phyloP scores from a whole-genome alignment of 2,797 vertebrate genomes.

The Botia almorhae region DNA sequence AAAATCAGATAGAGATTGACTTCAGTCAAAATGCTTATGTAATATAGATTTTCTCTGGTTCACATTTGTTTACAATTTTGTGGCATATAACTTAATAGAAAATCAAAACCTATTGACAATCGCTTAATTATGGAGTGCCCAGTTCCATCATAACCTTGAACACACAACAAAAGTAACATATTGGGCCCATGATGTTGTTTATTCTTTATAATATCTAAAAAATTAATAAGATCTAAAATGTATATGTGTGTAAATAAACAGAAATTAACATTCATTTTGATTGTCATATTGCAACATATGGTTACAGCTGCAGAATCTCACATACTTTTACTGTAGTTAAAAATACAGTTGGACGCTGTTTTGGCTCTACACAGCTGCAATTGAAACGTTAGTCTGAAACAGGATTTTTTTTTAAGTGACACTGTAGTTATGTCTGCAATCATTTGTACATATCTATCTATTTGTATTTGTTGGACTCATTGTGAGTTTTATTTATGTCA shows the following conservation, averaged over 20 bases:
- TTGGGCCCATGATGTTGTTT: constrained; percentile 57
- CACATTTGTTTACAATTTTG: constrained; percentile 2
- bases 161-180: constrained; percentile 18
- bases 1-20: neutral
- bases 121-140: neutral
- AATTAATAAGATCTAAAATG: constrained; percentile 66
- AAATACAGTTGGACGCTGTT: constrained; percentile 61
- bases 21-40: neutral
- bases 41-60: neutral
- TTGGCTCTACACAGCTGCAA: neutral
- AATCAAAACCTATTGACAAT: constrained; percentile 26
- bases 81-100: neutral
- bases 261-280: constrained; percentile 74
- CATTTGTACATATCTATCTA: constrained; percentile 79
- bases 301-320: constrained; percentile 53
- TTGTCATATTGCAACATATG: constrained; percentile 67
- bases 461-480: constrained; percentile 76
- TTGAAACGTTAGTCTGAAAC: constrained; percentile 15
- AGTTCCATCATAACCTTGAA: neutral
- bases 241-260: constrained; percentile 82
- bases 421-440: constrained; percentile 35
- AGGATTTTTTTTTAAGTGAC: neutral
- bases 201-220: constrained; percentile 46
- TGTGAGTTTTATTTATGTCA: constrained; percentile 84
- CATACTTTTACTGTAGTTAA: constrained; percentile 45